A percentile compares a stretch with the other conserved stretches of the same genome.
Evolutionary conservation across 2,797 vertebrate genomes (phyloP).

Genomic region (Parauchenoglanis punctatus): DNA sequence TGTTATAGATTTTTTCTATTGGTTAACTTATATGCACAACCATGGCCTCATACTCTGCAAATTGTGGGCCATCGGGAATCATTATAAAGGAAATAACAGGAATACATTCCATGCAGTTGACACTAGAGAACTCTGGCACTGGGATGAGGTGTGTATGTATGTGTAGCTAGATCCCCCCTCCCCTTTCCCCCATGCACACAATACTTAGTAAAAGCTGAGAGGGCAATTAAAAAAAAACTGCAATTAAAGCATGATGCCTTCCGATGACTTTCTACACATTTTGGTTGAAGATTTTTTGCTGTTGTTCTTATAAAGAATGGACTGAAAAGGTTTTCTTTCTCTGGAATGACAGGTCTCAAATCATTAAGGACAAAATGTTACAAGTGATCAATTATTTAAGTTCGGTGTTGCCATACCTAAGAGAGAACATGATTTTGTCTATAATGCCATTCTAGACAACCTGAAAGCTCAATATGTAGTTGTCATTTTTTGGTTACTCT

Average conservation of each 20-base stretch:
- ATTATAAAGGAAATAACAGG: constrained; percentile 15
- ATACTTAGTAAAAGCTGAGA: background rate
- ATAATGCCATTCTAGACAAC: constrained; percentile 33
- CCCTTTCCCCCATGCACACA: no score
- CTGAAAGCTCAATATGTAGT: constrained; percentile 41
- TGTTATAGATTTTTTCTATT: constrained; percentile 47
- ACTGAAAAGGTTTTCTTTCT: background rate
- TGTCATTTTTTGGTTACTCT: constrained; percentile 20
- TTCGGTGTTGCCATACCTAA: background rate
- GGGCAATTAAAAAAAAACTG: constrained; percentile 35
- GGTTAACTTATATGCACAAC: constrained; percentile 55
- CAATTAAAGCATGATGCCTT: constrained; percentile 72
- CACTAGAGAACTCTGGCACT: constrained; percentile 23
- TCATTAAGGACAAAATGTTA: background rate
- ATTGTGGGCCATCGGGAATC: constrained; percentile 35
- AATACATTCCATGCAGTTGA: constrained; percentile 46
- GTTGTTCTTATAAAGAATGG: constrained; percentile 43
- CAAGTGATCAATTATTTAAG: background rate
- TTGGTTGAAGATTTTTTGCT: constrained; percentile 49
- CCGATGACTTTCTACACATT: constrained; percentile 63
- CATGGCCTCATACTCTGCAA: constrained; percentile 47
- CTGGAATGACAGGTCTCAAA: constrained; percentile 45
- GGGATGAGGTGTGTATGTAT: constrained; percentile 2
- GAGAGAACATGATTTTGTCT: constrained; percentile 31
- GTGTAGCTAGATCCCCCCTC: background rate